Percentiles rank a stretch among this genome's conserved stretches.
Conservation (phyloP, 2,113 vertebrate species). For the Illadopsis cleaveri region DNA sequence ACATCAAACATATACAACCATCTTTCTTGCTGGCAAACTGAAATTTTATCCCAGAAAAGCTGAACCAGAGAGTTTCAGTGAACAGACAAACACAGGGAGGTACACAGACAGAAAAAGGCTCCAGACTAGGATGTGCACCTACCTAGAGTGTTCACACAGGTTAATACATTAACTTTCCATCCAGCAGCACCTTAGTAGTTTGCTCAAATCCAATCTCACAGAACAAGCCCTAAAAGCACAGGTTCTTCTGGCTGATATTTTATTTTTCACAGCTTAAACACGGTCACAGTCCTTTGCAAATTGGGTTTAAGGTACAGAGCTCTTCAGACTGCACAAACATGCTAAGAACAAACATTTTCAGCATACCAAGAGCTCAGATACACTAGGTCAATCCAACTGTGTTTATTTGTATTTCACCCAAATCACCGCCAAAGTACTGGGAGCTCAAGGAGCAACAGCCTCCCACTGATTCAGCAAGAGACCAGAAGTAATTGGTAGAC, state of each 20-base stretch:
- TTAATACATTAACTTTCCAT: not conserved
- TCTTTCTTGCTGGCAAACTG: not conserved
- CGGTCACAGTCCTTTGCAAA: not conserved
- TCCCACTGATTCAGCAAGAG: constrained; percentile 34
- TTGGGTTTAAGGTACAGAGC: not conserved
- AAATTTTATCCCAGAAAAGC: not conserved
- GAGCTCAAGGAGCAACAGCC: constrained; percentile 17
- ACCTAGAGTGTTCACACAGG: not conserved
- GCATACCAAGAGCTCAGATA: constrained; percentile 56
- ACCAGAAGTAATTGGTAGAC: constrained; percentile 26
- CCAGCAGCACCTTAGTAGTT: not conserved
- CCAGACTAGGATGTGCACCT: not conserved
- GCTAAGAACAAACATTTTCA: constrained; percentile 53
- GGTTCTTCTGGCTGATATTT: not conserved
- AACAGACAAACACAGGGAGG: not conserved
- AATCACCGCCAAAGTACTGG: not conserved
- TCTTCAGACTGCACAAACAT: constrained; percentile 47
- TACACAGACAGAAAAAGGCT: not conserved
- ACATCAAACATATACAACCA: not conserved
- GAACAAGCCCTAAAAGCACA: not conserved
- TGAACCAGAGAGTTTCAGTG: not conserved
- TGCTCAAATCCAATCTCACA: not conserved
- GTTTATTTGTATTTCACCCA: constrained; percentile 38
- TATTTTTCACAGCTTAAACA: constrained; percentile 9
- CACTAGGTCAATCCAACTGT: not conserved